phyloP scores from a whole-genome alignment of 2,113 vertebrate genomes.

The Setophaga petechia region DNA sequence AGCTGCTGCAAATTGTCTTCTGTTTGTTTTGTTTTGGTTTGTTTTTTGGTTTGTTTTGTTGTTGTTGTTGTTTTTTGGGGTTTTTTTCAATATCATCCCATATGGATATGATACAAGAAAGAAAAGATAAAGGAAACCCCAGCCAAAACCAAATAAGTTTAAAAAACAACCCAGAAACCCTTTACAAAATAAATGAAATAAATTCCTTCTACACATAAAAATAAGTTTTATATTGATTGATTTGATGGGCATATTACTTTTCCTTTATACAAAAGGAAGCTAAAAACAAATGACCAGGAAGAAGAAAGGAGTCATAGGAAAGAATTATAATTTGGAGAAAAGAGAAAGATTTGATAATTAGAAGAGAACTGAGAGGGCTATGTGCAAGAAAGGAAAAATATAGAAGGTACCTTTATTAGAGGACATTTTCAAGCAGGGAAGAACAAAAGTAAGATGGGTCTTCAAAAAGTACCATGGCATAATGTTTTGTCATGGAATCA shows the following conservation, averaged over 20 bases:
- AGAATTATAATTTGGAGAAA: not conserved
- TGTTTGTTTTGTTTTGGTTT: not conserved
- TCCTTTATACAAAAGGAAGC: not conserved
- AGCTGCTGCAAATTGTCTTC: not conserved
- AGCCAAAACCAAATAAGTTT: not conserved
- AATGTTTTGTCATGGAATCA: not conserved
- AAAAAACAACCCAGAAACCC: not conserved
- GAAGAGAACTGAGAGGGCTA: not conserved
- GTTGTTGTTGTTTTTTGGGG: not conserved
- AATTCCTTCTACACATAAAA: not conserved
- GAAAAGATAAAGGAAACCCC: not conserved
- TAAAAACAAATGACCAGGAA: not conserved
- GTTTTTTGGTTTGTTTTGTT: not conserved
- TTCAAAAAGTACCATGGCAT: not conserved
- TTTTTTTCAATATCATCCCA: not conserved
- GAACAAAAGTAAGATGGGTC: not conserved
- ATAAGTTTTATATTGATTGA: not conserved
- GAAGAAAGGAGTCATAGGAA: not conserved
- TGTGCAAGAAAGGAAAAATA: not conserved
- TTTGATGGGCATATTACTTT: not conserved
- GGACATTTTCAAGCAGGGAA: not conserved
- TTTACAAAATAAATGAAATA: not conserved
- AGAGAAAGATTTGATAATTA: not conserved
- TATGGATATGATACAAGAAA: not conserved
- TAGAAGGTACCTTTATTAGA: not conserved